Conservation (phyloP, 2,113 vertebrate species). For the Progne subis region DNA sequence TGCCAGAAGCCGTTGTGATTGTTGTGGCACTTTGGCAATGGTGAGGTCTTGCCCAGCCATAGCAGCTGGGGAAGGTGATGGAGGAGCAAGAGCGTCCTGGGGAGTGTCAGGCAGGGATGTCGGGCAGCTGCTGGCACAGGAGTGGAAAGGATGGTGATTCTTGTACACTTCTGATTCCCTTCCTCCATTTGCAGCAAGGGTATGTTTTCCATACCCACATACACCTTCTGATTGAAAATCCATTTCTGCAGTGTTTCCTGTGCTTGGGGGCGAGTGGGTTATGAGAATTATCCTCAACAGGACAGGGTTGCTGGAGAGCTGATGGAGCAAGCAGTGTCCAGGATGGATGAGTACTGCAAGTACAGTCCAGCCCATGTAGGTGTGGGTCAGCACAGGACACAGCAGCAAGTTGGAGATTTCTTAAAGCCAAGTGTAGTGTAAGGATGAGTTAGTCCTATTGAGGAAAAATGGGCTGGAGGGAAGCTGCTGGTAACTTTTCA, state of each 20-base stretch:
- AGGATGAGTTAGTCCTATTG: not conserved
- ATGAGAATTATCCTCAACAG: not conserved
- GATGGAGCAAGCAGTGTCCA: not conserved
- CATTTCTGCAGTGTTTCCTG: not conserved
- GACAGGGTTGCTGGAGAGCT: not conserved
- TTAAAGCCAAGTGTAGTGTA: not conserved
- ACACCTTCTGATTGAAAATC: not conserved
- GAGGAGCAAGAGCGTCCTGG: not conserved
- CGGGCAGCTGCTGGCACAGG: not conserved
- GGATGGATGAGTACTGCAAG: not conserved
- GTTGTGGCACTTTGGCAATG: fast-evolving
- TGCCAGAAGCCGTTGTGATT: not conserved
- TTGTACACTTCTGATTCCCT: not conserved
- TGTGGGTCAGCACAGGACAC: not conserved
- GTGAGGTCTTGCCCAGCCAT: not conserved
- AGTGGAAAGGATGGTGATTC: not conserved
- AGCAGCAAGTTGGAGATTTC: not conserved
- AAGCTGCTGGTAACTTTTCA: not conserved
- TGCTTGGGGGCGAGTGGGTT: not conserved
- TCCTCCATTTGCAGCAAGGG: not conserved
- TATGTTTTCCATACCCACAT: not conserved
- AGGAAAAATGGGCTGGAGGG: not conserved
- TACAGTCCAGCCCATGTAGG: fast-evolving
- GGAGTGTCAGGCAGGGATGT: not conserved
- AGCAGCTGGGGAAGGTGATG: not conserved